Conservation (phyloP, 2,113 vertebrate genomes). For the Actenoides lindsayi region DNA sequence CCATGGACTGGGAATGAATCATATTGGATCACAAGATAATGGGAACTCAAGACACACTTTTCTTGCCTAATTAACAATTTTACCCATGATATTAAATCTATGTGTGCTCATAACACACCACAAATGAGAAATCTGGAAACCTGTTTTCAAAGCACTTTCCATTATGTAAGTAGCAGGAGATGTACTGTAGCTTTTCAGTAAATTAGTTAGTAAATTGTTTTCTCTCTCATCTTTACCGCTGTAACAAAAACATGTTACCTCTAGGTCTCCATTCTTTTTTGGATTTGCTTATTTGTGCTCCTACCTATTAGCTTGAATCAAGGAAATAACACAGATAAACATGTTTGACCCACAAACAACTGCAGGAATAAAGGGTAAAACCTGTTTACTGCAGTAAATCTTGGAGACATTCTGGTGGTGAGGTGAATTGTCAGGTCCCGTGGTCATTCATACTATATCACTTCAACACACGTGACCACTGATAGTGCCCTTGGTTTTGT, state of each 20-base stretch:
- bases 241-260: not conserved
- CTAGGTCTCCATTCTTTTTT: not conserved
- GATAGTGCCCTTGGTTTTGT: not conserved
- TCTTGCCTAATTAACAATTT: slow-evolving; percentile 17
- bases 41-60: not conserved
- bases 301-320: not conserved
- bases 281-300: not conserved
- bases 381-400: not conserved
- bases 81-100: not conserved
- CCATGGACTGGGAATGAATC: not conserved
- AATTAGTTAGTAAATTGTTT: slow-evolving; percentile 22
- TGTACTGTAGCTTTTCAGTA: not conserved
- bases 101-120: not conserved
- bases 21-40: not conserved
- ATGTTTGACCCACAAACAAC: not conserved
- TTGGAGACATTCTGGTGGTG: not conserved
- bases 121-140: slow-evolving; percentile 22
- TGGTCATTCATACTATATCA: not conserved
- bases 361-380: not conserved
- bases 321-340: not conserved
- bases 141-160: slow-evolving; percentile 6
- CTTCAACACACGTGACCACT: not conserved
- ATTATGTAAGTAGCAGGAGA: not conserved
- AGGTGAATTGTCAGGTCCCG: not conserved
- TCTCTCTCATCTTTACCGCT: not conserved